Evolutionary conservation across 2,113 vertebrate species (phyloP), one percentile per base, ranked within the genome.

Genomic region (Triplophysa rosa): DNA sequence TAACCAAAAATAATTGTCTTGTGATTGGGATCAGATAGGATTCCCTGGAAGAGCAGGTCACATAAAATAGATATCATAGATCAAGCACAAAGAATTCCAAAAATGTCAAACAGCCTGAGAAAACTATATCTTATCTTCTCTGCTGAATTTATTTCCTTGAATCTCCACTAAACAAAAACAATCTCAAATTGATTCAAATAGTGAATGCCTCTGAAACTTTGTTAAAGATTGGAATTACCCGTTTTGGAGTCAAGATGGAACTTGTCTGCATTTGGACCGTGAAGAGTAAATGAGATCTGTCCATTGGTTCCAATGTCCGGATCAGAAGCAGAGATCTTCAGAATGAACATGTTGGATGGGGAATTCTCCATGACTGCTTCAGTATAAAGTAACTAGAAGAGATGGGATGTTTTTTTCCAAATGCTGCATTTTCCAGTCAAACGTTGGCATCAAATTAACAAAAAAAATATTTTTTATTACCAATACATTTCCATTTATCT

Each of bases 311-410:
- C 96, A 0, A 92, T 63, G 0, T 99, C 98, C 0, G 94, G 89
- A 85, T 99, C 98, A 0, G 90, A 93, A 0, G 98, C 97, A 0
- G 94, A 93, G 63, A 97, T 91, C 86, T 96, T 96, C 87, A 98
- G 77, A 83, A 99, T 89, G 52, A 94, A 95, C 80, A 85, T 78
- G 73, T 93, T 93, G 0, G 93, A 88, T 23, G 88, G 86, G 3
- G 92, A 94, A 26, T 96, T 96, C 83, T 99, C 98, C 82, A 94
- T 94, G 81, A 98, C 90, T 58, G 87, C 93, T 84, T 95, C 94
- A 0, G 90, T 91, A 81, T 98, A 98, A 61, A 95, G 87, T 68
- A 95, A 85, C 98, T 99, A 87, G 9, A 82, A 63, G 42, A 61
- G 52, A 65, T 21, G 58, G n/a, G n/a, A n/a, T 52, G 4, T 42